These are phyloP conservation scores for Colletes gigas DNA, from an alignment of 1,140 invertebrate species.

Conservation along the genomic window DNA sequence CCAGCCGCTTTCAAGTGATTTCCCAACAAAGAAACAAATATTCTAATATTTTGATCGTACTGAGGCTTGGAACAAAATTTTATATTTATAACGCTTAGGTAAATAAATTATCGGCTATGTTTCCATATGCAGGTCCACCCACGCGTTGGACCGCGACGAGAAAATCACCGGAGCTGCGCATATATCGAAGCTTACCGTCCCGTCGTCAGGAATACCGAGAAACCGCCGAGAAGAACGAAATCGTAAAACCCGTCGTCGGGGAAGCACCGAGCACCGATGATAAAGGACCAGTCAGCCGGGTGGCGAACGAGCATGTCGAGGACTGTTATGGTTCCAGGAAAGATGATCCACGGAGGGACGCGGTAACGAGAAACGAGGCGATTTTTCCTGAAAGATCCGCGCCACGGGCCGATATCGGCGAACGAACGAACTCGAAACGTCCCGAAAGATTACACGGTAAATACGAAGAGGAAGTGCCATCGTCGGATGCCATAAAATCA, in stretches of 20 bases:
- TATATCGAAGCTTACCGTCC: slow-evolving; percentile 83
- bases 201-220: slow-evolving; percentile 71
- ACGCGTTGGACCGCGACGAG: slow-evolving; percentile 82
- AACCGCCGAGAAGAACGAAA: slow-evolving; percentile 9
- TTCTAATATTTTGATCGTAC: background rate
- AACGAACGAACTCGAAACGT: slow-evolving; percentile 58
- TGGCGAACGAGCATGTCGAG: slow-evolving; percentile 5
- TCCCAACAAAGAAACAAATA: too few relatives aligned
- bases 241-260: background rate
- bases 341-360: slow-evolving; percentile 6
- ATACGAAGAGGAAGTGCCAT: slow-evolving; percentile 53
- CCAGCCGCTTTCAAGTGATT: too few relatives aligned
- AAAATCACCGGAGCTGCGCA: slow-evolving; percentile 81
- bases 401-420: slow-evolving; percentile 19
- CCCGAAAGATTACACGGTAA: slow-evolving; percentile 32
- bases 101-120: slow-evolving; percentile 16
- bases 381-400: background rate
- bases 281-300: background rate
- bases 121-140: slow-evolving; percentile 79
- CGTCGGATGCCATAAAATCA: slow-evolving; percentile 34
- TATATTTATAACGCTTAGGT: background rate
- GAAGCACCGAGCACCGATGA: slow-evolving; percentile 10
- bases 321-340: background rate
- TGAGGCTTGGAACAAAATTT: background rate
- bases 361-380: slow-evolving; percentile 16